Base-by-base conservation (phyloP, 2,797 vertebrate species). In the Gymnoscopelus microlampas region DNA sequence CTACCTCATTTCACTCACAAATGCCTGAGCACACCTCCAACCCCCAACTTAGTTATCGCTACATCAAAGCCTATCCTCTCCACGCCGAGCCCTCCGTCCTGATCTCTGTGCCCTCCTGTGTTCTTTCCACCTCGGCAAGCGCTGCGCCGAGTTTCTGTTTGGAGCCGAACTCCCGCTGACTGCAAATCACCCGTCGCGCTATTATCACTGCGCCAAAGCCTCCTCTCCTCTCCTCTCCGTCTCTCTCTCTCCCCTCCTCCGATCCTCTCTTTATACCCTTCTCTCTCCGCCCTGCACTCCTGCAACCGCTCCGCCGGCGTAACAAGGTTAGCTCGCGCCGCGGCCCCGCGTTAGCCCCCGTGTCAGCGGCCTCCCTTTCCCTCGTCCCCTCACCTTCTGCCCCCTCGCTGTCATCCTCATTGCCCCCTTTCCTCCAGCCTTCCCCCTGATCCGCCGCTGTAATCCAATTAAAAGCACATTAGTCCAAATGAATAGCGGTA, bases 391-490 rank as follows among this genome's bases (percentile, higher is more conserved):
- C 84, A 77, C 81, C 83, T 82, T 67, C 5, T 55, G 32, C 61
- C 74, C 80, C 15, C 32, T 19, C 82, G 66, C 60, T 47, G 60
- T 74, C 76, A 60, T 77, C 79, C 82, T 80, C 75, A 78, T 88
- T 82, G 74, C 81, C 87, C 79, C 74, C 6, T 8, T 8, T 78
- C 79, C 76, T 85, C 87, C 85, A 88, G 85, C 85, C 86, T 4
- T 85, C 83, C 85, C 85, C 75, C 66, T 75, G 84, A 90, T 90
- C 79, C 66, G 65, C 79, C 68, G 39, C 88, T 84, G 80, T 92
- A 93, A 95, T 92, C 80, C 84, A 93, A 94, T 94, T 94, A 94
- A 92, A 91, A 92, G 79, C 89, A 87, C 90, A 92, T 94, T 92
- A 93, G 80, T 82, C 73, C 81, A 85, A 94, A 94, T 91, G 88